phyloP scores from a whole-genome alignment of 2,888 invertebrate genomes.

The Nematopogon swammerdamellus region DNA sequence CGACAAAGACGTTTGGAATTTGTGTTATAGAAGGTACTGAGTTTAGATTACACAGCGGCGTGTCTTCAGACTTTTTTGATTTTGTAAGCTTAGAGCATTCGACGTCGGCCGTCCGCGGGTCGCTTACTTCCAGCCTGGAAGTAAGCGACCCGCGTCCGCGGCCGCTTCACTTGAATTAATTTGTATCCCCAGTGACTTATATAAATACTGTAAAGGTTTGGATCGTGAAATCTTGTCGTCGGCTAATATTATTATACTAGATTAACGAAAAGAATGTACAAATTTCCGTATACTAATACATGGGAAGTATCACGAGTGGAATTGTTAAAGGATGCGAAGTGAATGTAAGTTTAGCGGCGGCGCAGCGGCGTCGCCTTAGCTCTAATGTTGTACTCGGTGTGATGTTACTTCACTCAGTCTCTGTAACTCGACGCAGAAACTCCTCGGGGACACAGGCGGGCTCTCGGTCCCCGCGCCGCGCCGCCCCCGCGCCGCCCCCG shows the following conservation, averaged over 20 bases:
- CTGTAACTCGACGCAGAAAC: too few relatives aligned
- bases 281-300: conserved; percentile 23
- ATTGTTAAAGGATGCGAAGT: conserved; percentile 6
- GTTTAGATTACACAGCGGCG: conserved; percentile 29
- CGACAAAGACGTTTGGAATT: background rate
- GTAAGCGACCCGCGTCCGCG: too few relatives aligned
- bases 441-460: background rate
- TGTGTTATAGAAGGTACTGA: conserved; percentile 29
- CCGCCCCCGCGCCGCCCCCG: background rate
- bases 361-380: conserved; percentile 15
- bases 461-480: background rate
- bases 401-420: conserved; percentile 20
- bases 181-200: too few relatives aligned
- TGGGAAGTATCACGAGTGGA: conserved; percentile 28
- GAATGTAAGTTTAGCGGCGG: background rate
- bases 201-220: background rate
- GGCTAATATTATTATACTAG: background rate
- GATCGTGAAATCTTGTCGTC: background rate
- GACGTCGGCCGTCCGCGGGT: too few relatives aligned
- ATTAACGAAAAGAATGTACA: conserved; percentile 21
- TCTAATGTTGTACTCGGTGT: conserved; percentile 36
- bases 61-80: too few relatives aligned
- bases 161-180: too few relatives aligned
- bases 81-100: too few relatives aligned
- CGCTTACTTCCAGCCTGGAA: too few relatives aligned